Evolutionary conservation across 2,113 vertebrate genomes (phyloP).

Genomic region (Turnix velox): DNA sequence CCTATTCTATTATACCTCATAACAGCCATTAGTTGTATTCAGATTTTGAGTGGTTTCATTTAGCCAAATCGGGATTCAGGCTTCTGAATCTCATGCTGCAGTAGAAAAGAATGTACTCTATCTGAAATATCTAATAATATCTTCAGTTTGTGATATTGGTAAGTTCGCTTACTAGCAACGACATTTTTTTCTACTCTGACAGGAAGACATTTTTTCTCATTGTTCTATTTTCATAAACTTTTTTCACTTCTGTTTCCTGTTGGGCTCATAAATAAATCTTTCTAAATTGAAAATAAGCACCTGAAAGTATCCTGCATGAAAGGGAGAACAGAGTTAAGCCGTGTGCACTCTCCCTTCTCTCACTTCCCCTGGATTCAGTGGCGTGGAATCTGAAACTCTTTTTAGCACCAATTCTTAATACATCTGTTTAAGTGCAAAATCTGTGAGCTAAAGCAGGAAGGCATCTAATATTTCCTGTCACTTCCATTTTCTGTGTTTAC

Average conservation of each 20-base stretch:
- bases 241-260: not conserved
- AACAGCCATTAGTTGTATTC: not conserved
- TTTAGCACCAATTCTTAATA: not conserved
- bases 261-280: not conserved
- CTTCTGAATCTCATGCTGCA: not conserved
- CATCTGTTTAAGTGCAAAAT: slow-evolving; percentile 35
- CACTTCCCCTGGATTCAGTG: not conserved
- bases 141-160: not conserved
- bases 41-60: not conserved
- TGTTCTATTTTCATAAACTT: not conserved
- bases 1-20: not conserved
- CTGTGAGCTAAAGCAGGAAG: slow-evolving; percentile 30
- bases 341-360: not conserved
- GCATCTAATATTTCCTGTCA: slow-evolving; percentile 40
- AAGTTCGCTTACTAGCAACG: not conserved
- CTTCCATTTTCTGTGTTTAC: slow-evolving; percentile 53
- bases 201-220: not conserved
- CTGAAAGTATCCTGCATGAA: not conserved
- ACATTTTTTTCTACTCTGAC: not conserved
- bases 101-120: not conserved
- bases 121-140: not conserved
- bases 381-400: not conserved
- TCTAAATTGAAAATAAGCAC: not conserved
- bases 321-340: not conserved
- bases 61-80: not conserved